Conservation (phyloP, 2,113 vertebrate species). For the Morone saxatilis region DNA sequence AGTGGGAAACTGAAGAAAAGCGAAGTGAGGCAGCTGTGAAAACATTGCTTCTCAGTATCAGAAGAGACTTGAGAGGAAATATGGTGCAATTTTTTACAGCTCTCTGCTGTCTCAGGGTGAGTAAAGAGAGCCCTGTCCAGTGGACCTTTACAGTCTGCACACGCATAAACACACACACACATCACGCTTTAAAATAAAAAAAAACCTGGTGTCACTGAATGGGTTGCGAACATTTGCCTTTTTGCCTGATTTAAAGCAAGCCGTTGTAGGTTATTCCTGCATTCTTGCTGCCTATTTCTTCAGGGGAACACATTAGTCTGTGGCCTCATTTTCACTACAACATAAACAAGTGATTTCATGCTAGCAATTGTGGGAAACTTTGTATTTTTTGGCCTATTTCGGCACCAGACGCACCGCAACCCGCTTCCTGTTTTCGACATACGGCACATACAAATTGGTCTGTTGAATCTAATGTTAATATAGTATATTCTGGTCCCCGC, state of each 20-base stretch:
- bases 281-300: not conserved
- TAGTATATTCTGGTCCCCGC: not conserved
- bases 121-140: constrained; percentile 64
- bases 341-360: constrained; percentile 51
- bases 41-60: constrained; percentile 70
- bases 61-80: constrained; percentile 74
- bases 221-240: constrained; percentile 60
- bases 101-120: constrained; percentile 66
- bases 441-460: not conserved
- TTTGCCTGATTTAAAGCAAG: constrained; percentile 50
- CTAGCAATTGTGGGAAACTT: not conserved
- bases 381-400: constrained; percentile 25
- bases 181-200: constrained; percentile 39
- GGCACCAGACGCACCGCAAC: not conserved
- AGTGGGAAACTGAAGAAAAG: constrained; percentile 31
- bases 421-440: not conserved
- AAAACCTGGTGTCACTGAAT: constrained; percentile 46
- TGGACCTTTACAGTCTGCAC: constrained; percentile 59
- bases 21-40: constrained; percentile 72
- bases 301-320: constrained; percentile 23
- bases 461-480: not conserved
- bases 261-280: constrained; percentile 22
- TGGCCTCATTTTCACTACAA: constrained; percentile 50
- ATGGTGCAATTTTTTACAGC: constrained; percentile 72
- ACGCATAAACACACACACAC: constrained; percentile 30